Evolutionary conservation across 2,797 vertebrate species (phyloP).

Genomic region (Serranus cabrilla): DNA sequence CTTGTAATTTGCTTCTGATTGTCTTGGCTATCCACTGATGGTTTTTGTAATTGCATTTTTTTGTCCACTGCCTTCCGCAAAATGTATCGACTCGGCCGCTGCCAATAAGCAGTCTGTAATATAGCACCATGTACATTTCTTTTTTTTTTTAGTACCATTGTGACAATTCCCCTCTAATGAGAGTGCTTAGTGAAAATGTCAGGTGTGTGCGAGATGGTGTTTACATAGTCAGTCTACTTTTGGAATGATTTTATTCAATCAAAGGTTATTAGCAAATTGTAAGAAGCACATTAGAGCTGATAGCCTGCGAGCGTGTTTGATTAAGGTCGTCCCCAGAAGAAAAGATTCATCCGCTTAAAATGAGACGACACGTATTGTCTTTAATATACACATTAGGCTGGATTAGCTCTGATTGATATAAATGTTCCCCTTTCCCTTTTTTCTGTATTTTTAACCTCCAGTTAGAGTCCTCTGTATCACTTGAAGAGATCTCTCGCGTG

Average conservation of each 20-base stretch:
- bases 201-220: conserved; percentile 27
- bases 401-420: conserved; percentile 64
- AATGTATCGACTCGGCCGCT: conserved; percentile 47
- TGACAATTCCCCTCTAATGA: conserved; percentile 25
- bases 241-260: conserved; percentile 63
- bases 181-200: conserved; percentile 3
- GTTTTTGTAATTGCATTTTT: conserved; percentile 64
- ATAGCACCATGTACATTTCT: neutral
- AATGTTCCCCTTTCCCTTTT: conserved; percentile 26
- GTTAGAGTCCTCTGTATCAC: conserved; percentile 13
- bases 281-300: conserved; percentile 59
- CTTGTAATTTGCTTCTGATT: conserved; percentile 75
- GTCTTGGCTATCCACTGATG: conserved; percentile 59
- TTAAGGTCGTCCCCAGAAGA: conserved; percentile 54
- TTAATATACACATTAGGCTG: conserved; percentile 62
- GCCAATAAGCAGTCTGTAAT: conserved; percentile 25
- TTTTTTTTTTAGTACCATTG: neutral
- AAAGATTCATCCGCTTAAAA: conserved; percentile 55
- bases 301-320: conserved; percentile 55
- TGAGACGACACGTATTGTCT: conserved; percentile 47
- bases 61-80: conserved; percentile 22
- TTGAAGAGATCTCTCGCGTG: neutral
- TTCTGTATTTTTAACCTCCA: conserved; percentile 32
- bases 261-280: conserved; percentile 65
- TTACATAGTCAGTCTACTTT: conserved; percentile 37